A percentile compares a stretch with the other conserved stretches of the same genome.
These are phyloP conservation scores for Lepidonotus clava DNA, from an alignment of 2,888 invertebrate genomes.

Conservation along the genomic window DNA sequence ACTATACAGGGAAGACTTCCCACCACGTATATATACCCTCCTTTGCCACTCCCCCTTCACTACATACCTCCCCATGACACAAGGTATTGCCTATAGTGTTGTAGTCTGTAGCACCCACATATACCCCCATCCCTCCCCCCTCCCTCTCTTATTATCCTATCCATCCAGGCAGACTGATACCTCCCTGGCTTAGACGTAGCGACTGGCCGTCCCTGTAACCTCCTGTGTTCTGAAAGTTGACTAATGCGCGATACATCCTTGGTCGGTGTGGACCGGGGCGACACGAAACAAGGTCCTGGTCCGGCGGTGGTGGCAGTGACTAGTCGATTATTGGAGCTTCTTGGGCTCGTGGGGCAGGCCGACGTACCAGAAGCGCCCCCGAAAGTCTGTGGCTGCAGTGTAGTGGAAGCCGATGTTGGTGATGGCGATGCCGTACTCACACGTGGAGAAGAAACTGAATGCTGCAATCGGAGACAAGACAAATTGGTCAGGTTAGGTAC, in stretches of 20 bases:
- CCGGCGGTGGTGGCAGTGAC: neutral
- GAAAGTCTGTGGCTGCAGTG: slow-evolving; percentile 91
- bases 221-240: slow-evolving; percentile 31
- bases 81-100: neutral
- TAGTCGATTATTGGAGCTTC: slow-evolving; percentile 38
- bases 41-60: no score
- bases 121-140: no score
- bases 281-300: neutral
- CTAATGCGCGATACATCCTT: slow-evolving; percentile 30
- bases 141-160: no score
- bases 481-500: no score
- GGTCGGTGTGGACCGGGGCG: slow-evolving; percentile 13
- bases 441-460: slow-evolving; percentile 96
- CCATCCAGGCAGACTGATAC: no score
- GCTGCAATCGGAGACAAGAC: no score
- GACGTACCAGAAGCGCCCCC: slow-evolving; percentile 62
- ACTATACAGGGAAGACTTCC: neutral
- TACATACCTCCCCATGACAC: neutral
- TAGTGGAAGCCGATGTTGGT: slow-evolving; percentile 96
- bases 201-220: no score
- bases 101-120: no score
- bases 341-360: slow-evolving; percentile 59
- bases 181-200: no score
- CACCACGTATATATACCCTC: neutral
- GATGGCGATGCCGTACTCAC: slow-evolving; percentile 94